A percentile compares a stretch with the other conserved stretches of the same genome.
These are phyloP conservation scores for Phenganax subtilis DNA, from an alignment of 92 coral and sea anemone genomes.

Conservation along the genomic window DNA sequence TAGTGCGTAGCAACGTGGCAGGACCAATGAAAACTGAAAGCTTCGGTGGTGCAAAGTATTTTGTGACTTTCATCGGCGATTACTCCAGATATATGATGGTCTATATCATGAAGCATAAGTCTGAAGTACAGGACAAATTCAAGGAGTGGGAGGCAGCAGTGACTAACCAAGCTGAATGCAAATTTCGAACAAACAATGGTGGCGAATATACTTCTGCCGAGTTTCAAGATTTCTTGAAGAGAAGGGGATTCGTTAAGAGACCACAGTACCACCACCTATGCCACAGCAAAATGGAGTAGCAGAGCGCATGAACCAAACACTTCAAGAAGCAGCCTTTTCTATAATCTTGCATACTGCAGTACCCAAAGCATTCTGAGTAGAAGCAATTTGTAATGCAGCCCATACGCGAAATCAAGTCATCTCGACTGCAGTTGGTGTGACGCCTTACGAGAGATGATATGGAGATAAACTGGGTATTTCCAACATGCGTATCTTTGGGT, in stretches of 20 bases:
- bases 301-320: constrained; percentile 51
- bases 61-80: constrained; percentile 15
- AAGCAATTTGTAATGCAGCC: constrained; percentile 43
- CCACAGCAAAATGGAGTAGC: constrained; percentile 53
- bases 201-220: constrained; percentile 12
- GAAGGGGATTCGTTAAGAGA: constrained; percentile 48
- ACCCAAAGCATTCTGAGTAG: constrained; percentile 48
- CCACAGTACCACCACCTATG: constrained; percentile 39
- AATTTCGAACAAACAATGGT: constrained; percentile 10
- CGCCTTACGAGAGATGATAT: constrained; percentile 45
- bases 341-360: constrained; percentile 54
- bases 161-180: constrained; percentile 20
- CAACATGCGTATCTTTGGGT: constrained; percentile 43
- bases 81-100: constrained; percentile 24
- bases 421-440: constrained; percentile 10
- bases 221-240: constrained; percentile 23
- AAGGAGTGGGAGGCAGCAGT: constrained; percentile 29
- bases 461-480: constrained; percentile 47
- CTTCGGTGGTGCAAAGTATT: constrained; percentile 25
- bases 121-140: constrained; percentile 25
- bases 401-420: constrained; percentile 13
- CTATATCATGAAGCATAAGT: constrained; percentile 16
- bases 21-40: constrained; percentile 29
- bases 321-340: constrained; percentile 53
- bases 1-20: constrained; percentile 16